These are phyloP conservation scores for Zoroaster sp. DNA, from an alignment of 53 echinoderm and acorn worm genomes.

Conservation along the genomic window DNA sequence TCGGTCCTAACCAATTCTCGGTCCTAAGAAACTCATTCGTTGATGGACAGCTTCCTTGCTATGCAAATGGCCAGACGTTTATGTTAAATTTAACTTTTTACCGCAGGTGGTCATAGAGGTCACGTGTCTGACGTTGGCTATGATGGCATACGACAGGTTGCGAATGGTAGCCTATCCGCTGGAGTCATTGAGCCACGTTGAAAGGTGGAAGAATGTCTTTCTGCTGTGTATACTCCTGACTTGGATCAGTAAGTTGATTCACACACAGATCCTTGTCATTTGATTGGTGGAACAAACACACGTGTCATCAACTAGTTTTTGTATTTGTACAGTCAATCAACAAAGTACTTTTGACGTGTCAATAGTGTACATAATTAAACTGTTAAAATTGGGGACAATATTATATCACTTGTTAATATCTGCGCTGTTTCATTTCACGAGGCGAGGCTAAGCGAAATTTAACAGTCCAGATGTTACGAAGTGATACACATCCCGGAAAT, in stretches of 20 bases:
- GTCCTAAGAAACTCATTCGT: too few species aligned
- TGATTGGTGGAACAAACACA: too few species aligned
- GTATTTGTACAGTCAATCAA: too few species aligned
- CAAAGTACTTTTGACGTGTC: too few species aligned
- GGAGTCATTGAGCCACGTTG: not conserved
- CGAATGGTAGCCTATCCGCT: not conserved
- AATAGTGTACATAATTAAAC: not conserved
- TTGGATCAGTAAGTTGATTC: not conserved
- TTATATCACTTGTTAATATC: not conserved
- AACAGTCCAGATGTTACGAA: too few species aligned
- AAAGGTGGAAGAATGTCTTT: not conserved
- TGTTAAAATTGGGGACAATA: not conserved
- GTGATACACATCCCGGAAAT: too few species aligned
- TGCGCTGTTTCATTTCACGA: not conserved
- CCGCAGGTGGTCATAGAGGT: not conserved
- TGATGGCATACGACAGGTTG: conserved; percentile 7
- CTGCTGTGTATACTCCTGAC: not conserved
- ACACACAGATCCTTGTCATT: not conserved
- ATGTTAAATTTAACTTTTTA: too few species aligned
- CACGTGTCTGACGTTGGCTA: not conserved
- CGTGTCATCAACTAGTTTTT: too few species aligned
- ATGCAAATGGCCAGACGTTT: too few species aligned
- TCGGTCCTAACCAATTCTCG: too few species aligned
- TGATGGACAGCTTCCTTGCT: too few species aligned
- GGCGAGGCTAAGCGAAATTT: too few species aligned